Percentiles rank a stretch among this genome's conserved stretches.
phyloP scores from a whole-genome alignment of 2,888 invertebrate genomes.

The Drosophila anceps region DNA sequence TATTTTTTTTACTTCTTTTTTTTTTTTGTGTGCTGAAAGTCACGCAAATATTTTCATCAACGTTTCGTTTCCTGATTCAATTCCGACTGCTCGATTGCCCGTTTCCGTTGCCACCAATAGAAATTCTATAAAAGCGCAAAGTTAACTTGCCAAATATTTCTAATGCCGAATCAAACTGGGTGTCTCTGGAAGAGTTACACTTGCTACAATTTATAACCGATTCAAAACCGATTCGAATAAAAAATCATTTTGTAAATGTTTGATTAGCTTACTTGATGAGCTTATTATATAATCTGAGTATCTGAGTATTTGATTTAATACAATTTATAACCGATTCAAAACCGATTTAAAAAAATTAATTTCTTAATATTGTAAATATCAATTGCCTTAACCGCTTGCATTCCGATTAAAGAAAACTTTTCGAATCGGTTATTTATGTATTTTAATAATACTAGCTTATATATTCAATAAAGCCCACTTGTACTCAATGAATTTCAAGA shows the following conservation, averaged over 20 bases:
- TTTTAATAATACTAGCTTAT: not conserved
- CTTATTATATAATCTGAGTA: too few relatives aligned
- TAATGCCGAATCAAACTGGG: slow-evolving; percentile 9
- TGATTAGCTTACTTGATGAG: not conserved
- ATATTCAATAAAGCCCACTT: not conserved
- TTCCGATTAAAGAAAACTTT: not conserved
- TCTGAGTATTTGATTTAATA: too few relatives aligned
- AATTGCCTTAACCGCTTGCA: not conserved
- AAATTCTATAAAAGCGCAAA: slow-evolving; percentile 12
- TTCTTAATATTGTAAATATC: too few relatives aligned
- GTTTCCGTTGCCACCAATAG: slow-evolving; percentile 47
- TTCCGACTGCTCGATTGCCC: slow-evolving; percentile 52
- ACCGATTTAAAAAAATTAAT: too few relatives aligned
- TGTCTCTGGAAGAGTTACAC: not conserved
- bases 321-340: not conserved
- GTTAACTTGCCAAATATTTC: slow-evolving; percentile 19
- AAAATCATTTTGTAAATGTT: not conserved
- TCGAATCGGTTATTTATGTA: not conserved
- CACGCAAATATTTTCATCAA: slow-evolving; percentile 78
- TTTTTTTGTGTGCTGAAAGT: slow-evolving; percentile 26
- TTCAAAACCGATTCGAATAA: not conserved
- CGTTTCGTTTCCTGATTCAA: slow-evolving; percentile 77
- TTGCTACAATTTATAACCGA: not conserved
- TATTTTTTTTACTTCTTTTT: slow-evolving; percentile 20
- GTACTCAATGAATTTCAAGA: not conserved